Base-by-base conservation (phyloP, 2,113 vertebrate genomes). In the Deroptyus accipitrinus region DNA sequence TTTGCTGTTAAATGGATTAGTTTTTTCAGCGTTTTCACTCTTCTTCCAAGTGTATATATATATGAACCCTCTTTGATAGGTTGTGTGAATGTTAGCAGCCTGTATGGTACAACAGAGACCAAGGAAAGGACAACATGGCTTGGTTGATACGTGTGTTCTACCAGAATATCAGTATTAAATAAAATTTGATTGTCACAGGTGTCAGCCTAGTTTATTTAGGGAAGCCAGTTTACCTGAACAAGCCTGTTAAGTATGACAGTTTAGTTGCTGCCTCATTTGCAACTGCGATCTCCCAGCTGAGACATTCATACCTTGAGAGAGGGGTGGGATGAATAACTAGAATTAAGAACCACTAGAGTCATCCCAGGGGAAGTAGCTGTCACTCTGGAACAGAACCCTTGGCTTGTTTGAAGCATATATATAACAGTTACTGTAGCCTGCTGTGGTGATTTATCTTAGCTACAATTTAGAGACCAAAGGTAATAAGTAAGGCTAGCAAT, bases 381-480 rank as follows among this genome's bases (percentile, higher is more conserved):
- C 93, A 87, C 74, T 92, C 76, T 79, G 35, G 46, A 92, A 91
- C n/a, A 95, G 57, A 94, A 76, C 35, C 4, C 20, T 76, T 48
- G 61, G 30, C 69, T 91, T 91, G 51, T 87, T 87, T 91, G 91
- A 79, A 87, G 62, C 27, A 12, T 64, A 48, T 82, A 39, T 70
- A 51, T 55, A 90, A 73, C 39, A 39, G 78, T 92, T 79, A 91
- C 80, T 89, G 92, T 62, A 76, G 86, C 27, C 51, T 89, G 66
- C 48, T 82, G 66, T 48, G 31, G 77, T 91, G 84, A 94, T 94
- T 92, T 92, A 73, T 87, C 89, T 94, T 91, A 82, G 73, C 77
- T 92, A 64, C 44, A 78, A 69, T 88, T 94, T 86, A 68, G 83
- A 91, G 48, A 94, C 88, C 66, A 84, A 84, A 94, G n/a, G 73